Evolutionary conservation across 2,888 invertebrate species (phyloP).

Genomic region (Halictus ligatus): DNA sequence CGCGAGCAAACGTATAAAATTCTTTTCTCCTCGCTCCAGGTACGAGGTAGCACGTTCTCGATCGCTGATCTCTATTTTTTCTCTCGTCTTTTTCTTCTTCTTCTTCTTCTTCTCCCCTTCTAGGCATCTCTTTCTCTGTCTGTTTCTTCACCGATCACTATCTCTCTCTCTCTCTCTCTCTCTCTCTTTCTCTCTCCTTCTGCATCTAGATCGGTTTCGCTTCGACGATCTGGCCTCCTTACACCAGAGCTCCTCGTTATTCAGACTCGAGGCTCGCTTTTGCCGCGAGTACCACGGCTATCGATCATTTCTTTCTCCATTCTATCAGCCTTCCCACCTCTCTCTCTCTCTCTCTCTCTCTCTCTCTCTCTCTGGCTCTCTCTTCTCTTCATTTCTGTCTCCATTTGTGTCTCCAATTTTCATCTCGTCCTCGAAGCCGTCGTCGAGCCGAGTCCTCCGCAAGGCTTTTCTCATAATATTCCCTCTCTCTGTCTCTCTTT

Average conservation of each 20-base stretch:
- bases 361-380: not conserved
- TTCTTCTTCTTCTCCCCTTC: not conserved
- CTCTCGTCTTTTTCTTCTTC: not conserved
- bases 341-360: not conserved
- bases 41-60: constrained; percentile 67
- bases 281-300: constrained; percentile 52
- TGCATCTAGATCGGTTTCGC: constrained; percentile 68
- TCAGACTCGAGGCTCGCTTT: constrained; percentile 45
- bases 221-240: constrained; percentile 71
- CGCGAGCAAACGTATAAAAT: constrained; percentile 19
- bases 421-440: constrained; percentile 4
- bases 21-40: constrained; percentile 65
- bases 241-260: constrained; percentile 46
- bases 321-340: not conserved
- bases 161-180: constrained; percentile 25
- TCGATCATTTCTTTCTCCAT: constrained; percentile 51
- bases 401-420: not conserved
- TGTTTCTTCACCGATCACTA: constrained; percentile 7
- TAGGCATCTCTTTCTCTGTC: not conserved
- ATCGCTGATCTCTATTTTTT: constrained; percentile 53
- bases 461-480: constrained; percentile 13
- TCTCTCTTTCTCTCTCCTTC: constrained; percentile 28
- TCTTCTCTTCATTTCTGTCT: not conserved
- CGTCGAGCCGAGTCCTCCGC: not conserved
- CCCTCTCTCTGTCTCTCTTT: not conserved